These are phyloP conservation scores for Mimas tiliae DNA, from an alignment of 2,888 invertebrate species.

Conservation along the genomic window DNA sequence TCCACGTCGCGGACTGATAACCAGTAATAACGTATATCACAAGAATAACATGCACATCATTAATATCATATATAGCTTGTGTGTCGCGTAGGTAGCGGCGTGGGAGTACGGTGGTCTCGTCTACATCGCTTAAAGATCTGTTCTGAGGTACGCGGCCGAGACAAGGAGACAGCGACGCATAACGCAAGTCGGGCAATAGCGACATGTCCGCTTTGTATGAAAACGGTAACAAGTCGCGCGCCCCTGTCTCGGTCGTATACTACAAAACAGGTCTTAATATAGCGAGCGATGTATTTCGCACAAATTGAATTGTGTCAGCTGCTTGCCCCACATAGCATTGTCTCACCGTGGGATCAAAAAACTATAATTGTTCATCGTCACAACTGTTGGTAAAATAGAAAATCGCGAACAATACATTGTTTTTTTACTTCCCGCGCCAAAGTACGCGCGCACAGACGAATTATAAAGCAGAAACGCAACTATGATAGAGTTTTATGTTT, in stretches of 20 bases:
- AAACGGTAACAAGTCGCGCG: no score
- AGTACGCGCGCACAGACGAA: slow-evolving; percentile 25
- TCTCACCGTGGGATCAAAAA: slow-evolving; percentile 73
- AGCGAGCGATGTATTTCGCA: slow-evolving; percentile 61
- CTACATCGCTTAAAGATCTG: no score
- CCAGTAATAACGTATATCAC: slow-evolving; percentile 11
- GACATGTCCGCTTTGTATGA: no score
- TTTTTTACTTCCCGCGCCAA: slow-evolving; percentile 64
- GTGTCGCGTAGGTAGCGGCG: slow-evolving; percentile 65
- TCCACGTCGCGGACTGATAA: not conserved
- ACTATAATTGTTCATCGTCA: slow-evolving; percentile 73
- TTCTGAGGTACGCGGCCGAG: no score
- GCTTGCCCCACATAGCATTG: slow-evolving; percentile 81
- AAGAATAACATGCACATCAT: slow-evolving; percentile 4
- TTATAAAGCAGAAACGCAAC: slow-evolving; percentile 9
- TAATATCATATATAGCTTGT: slow-evolving; percentile 37
- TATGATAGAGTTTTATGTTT: slow-evolving; percentile 13
- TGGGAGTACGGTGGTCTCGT: slow-evolving; percentile 46
- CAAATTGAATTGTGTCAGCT: slow-evolving; percentile 82
- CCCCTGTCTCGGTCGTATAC: no score
- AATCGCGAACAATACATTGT: slow-evolving; percentile 70
- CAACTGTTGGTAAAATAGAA: slow-evolving; percentile 76
- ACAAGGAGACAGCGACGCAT: no score
- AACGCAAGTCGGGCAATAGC: no score
- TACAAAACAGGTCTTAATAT: slow-evolving; percentile 36